A percentile compares a stretch with the other conserved stretches of the same genome.
Evolutionary conservation across 2,888 invertebrate species (phyloP).

Genomic region (Andrena dorsata): DNA sequence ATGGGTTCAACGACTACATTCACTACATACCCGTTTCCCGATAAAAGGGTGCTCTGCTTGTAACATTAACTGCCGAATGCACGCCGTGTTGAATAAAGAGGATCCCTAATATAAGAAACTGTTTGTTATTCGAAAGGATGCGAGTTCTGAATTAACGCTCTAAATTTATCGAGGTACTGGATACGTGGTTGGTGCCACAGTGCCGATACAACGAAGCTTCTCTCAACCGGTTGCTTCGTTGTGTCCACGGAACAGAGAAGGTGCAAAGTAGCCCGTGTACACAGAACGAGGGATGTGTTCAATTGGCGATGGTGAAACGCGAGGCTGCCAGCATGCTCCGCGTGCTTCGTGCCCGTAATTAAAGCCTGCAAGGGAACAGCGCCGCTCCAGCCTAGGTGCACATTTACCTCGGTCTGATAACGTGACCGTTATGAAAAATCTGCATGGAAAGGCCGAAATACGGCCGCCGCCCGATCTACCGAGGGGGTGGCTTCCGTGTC

Average conservation of each 20-base stretch:
- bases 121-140: too few relatives aligned
- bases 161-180: too few relatives aligned
- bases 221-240: neutral
- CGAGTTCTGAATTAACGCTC: too few relatives aligned
- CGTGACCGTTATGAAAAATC: slow-evolving; percentile 63
- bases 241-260: neutral
- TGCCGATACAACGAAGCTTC: slow-evolving; percentile 5
- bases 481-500: slow-evolving; percentile 52
- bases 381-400: slow-evolving; percentile 9
- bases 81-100: neutral
- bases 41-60: slow-evolving; percentile 7
- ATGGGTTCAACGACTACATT: slow-evolving; percentile 7
- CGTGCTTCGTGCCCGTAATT: slow-evolving; percentile 76
- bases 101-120: slow-evolving; percentile 2
- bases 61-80: slow-evolving; percentile 13
- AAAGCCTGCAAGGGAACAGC: slow-evolving; percentile 64
- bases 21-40: neutral
- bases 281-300: slow-evolving; percentile 31
- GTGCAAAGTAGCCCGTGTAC: neutral
- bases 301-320: slow-evolving; percentile 42
- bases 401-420: slow-evolving; percentile 53
- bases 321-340: slow-evolving; percentile 67
- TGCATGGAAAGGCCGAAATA: slow-evolving; percentile 41
- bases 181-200: too few relatives aligned
- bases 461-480: slow-evolving; percentile 15